These are phyloP conservation scores for Opisthograptis luteolata DNA, from an alignment of 2,888 invertebrate genomes.

Conservation along the genomic window DNA sequence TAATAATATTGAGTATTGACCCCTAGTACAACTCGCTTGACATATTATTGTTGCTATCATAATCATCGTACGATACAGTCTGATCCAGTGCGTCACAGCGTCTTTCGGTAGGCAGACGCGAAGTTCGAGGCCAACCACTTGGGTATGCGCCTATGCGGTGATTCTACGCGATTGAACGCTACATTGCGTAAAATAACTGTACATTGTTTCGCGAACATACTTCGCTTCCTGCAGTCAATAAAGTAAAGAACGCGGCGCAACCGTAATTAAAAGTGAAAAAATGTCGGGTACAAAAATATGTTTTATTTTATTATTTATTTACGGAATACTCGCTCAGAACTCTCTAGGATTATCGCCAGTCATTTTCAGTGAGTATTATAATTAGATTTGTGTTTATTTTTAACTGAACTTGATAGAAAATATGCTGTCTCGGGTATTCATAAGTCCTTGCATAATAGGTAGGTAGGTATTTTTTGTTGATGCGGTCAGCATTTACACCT, in stretches of 20 bases:
- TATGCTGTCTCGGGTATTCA: background rate
- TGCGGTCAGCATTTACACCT: too few relatives aligned
- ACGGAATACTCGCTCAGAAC: conserved; percentile 60
- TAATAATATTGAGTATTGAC: too few relatives aligned
- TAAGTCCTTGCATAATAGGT: background rate
- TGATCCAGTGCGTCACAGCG: conserved; percentile 25
- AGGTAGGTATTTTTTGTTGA: too few relatives aligned
- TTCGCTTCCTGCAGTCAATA: too few relatives aligned
- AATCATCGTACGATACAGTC: conserved; percentile 48
- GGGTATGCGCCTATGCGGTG: conserved; percentile 13
- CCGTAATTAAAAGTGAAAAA: conserved; percentile 37
- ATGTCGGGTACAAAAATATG: conserved; percentile 57
- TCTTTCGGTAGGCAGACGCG: background rate
- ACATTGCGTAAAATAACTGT: conserved; percentile 38
- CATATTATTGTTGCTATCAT: background rate
- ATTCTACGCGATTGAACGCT: conserved; percentile 20
- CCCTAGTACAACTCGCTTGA: conserved; percentile 38
- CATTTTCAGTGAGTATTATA: conserved; percentile 71
- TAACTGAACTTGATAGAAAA: conserved; percentile 10
- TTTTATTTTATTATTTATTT: conserved; percentile 57
- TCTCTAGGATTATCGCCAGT: conserved; percentile 74
- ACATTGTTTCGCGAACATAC: conserved; percentile 33
- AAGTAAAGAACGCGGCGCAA: conserved; percentile 18
- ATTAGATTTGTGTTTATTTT: conserved; percentile 28
- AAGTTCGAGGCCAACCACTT: conserved; percentile 19